These are phyloP conservation scores for Drosophila neoperkinsi DNA, from an alignment of 2,888 invertebrate species.

Conservation along the genomic window DNA sequence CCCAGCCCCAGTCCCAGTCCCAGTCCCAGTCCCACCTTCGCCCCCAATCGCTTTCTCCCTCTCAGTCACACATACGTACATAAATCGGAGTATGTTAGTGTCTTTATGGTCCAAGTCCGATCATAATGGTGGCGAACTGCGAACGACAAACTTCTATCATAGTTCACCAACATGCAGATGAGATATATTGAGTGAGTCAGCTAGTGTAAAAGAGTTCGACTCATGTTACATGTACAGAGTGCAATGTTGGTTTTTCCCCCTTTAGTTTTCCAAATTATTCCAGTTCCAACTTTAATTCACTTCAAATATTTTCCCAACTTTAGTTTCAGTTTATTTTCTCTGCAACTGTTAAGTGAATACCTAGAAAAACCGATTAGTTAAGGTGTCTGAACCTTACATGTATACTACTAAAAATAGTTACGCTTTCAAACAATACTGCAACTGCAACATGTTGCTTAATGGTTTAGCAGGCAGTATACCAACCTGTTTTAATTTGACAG, in stretches of 20 bases:
- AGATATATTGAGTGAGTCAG: constrained; percentile 42
- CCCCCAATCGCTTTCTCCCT: constrained; percentile 28
- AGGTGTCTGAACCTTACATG: constrained; percentile 2
- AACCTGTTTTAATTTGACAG: not conserved
- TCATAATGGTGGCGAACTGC: constrained; percentile 47
- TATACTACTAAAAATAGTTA: not conserved
- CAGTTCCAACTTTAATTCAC: constrained; percentile 29
- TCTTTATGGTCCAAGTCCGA: constrained; percentile 33
- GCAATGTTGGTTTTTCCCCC: not conserved
- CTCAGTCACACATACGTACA: constrained; percentile 14
- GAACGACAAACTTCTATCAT: constrained; percentile 48
- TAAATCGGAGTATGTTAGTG: not conserved
- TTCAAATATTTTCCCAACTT: constrained; percentile 17
- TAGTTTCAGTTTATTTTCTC: constrained; percentile 10
- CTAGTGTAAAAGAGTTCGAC: constrained; percentile 5
- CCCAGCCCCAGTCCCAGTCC: not conserved
- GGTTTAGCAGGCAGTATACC: not conserved
- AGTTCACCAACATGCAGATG: constrained; percentile 46
- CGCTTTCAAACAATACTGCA: not conserved
- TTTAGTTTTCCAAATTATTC: constrained; percentile 10
- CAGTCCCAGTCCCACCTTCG: not conserved
- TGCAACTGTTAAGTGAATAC: constrained; percentile 8
- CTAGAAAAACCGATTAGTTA: constrained; percentile 17
- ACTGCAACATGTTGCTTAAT: constrained; percentile 1
- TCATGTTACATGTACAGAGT: constrained; percentile 2